phyloP scores from a whole-genome alignment of 2,113 vertebrate genomes.

The Dromas ardeola region DNA sequence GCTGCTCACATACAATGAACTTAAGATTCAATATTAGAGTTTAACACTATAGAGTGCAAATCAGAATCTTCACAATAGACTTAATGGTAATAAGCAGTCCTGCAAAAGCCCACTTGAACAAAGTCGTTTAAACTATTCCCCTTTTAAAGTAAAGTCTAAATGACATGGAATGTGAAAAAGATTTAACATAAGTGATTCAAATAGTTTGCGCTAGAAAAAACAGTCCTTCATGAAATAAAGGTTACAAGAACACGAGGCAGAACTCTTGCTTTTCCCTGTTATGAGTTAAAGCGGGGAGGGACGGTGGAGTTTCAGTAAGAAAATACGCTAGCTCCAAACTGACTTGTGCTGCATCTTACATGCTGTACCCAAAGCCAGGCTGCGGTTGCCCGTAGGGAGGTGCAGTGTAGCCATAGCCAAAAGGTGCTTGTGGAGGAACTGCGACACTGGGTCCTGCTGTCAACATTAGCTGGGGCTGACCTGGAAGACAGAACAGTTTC shows the following conservation, averaged over 20 bases:
- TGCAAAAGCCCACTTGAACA: slow-evolving; percentile 76
- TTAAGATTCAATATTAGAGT: slow-evolving; percentile 89
- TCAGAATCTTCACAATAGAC: slow-evolving; percentile 93
- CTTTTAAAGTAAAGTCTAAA: slow-evolving; percentile 83
- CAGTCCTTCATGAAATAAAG: slow-evolving; percentile 96
- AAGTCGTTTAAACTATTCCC: slow-evolving; percentile 79
- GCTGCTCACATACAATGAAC: slow-evolving; percentile 93
- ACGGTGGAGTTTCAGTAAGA: slow-evolving; percentile 87
- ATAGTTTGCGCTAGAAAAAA: slow-evolving; percentile 83
- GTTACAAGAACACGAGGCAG: slow-evolving; percentile 81
- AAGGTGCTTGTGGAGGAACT: slow-evolving; percentile 91
- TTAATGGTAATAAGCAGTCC: slow-evolving; percentile 83
- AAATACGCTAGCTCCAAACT: slow-evolving; percentile 76
- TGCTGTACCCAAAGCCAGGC: slow-evolving; percentile 95
- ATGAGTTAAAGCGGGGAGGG: slow-evolving; percentile 81
- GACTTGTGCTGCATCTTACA: slow-evolving; percentile 82
- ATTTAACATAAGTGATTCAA: slow-evolving; percentile 84
- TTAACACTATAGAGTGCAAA: slow-evolving; percentile 98
- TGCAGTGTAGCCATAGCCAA: slow-evolving; percentile 94
- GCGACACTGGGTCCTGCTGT: slow-evolving; percentile 95
- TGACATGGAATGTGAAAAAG: slow-evolving; percentile 94
- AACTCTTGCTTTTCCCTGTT: slow-evolving; percentile 77
- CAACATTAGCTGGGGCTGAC: slow-evolving; percentile 96
- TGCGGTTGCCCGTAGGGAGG: slow-evolving; percentile 89
- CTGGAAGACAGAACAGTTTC: slow-evolving; percentile 64